phyloP scores from a whole-genome alignment of 2,113 vertebrate genomes.

The Hydropotes inermis region DNA sequence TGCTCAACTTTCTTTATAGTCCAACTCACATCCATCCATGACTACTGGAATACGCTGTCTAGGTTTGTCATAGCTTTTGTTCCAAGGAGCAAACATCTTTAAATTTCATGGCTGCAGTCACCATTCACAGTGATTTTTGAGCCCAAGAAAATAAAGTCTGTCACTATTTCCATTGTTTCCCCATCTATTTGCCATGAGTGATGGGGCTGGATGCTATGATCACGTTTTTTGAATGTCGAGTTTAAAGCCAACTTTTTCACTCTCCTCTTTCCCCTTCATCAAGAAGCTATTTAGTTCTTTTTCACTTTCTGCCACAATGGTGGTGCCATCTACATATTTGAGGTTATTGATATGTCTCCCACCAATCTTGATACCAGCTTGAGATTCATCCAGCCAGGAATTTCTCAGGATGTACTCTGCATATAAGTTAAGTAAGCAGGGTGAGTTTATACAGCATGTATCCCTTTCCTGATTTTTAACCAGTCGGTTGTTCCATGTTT shows the following conservation, averaged over 20 bases:
- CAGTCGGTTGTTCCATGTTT: background rate
- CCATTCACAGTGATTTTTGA: background rate
- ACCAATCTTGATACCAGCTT: background rate
- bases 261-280: background rate
- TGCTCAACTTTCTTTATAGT: background rate
- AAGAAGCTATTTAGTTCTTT: background rate
- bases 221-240: background rate
- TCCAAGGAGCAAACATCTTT: background rate
- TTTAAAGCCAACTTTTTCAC: background rate
- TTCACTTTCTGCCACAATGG: background rate
- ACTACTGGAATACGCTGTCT: background rate
- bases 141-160: background rate
- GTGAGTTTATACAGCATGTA: background rate
- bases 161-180: background rate
- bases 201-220: background rate
- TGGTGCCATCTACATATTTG: background rate
- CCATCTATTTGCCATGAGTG: background rate
- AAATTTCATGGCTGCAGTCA: background rate
- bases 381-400: background rate
- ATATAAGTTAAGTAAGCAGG: background rate
- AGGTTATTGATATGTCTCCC: background rate
- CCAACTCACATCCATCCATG: background rate
- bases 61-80: background rate
- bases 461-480: background rate
- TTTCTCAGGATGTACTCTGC: background rate